Evolutionary conservation across 2,797 vertebrate genomes (phyloP).

Genomic region (Phataginus tricuspis): DNA sequence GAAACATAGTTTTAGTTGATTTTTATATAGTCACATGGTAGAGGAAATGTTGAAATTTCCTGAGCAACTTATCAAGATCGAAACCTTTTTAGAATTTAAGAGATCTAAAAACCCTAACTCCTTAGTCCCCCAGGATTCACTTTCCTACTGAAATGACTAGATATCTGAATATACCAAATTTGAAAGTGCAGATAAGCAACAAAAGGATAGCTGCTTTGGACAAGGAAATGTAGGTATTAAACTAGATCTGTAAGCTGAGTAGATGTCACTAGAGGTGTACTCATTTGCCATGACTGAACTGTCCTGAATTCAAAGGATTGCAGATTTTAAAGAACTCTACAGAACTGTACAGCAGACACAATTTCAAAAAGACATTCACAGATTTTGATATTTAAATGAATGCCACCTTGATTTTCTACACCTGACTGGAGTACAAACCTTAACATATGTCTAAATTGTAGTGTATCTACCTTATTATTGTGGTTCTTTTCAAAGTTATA

Average conservation of each 20-base stretch:
- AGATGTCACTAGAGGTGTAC: background rate
- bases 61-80: background rate
- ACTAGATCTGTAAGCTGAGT: background rate
- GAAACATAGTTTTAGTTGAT: background rate
- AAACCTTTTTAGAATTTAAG: constrained; percentile 26
- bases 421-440: background rate
- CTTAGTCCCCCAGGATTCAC: background rate
- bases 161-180: background rate
- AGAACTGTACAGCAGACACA: background rate
- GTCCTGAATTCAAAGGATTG: background rate
- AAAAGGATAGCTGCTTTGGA: background rate
- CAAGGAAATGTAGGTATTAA: background rate
- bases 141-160: constrained; percentile 11
- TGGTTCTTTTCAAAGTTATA: background rate
- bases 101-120: background rate
- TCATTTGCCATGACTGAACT: constrained; percentile 10
- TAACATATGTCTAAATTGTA: background rate
- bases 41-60: background rate
- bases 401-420: background rate
- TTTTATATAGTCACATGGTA: background rate
- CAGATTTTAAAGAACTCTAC: background rate
- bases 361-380: background rate
- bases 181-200: background rate
- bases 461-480: background rate
- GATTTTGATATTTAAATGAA: constrained; percentile 1